phyloP scores from a whole-genome alignment of 92 coral and sea anemone species.

The Pocillopora meandrina region DNA sequence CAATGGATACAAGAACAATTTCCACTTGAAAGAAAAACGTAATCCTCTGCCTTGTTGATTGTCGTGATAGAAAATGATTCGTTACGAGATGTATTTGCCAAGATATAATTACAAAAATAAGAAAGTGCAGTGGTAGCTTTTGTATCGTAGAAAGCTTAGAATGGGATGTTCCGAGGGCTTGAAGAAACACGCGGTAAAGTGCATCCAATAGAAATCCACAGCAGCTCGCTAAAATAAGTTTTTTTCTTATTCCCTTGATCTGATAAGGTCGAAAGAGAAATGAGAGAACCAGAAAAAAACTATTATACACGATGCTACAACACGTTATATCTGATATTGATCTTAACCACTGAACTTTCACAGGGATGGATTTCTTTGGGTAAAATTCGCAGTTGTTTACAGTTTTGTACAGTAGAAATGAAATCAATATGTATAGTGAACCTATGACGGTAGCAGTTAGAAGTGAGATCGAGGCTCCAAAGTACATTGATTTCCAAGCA shows the following conservation, averaged over 20 bases:
- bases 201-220: not conserved
- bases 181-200: not conserved
- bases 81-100: not conserved
- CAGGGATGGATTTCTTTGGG: not conserved
- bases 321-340: not conserved
- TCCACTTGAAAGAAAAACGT: not conserved
- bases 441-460: conserved; percentile 11
- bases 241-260: not conserved
- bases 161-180: conserved; percentile 1
- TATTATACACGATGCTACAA: not conserved
- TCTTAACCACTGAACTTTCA: not conserved
- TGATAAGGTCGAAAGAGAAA: not conserved
- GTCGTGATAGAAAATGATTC: not conserved
- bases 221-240: not conserved
- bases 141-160: not conserved
- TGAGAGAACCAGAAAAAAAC: not conserved
- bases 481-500: conserved; percentile 17
- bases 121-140: not conserved
- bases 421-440: not conserved
- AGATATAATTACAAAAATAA: not conserved
- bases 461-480: conserved; percentile 8
- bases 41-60: not conserved
- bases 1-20: not conserved
- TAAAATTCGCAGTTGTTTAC: not conserved
- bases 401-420: not conserved